phyloP scores from a whole-genome alignment of 2,113 vertebrate genomes.

The Panthera leo region DNA sequence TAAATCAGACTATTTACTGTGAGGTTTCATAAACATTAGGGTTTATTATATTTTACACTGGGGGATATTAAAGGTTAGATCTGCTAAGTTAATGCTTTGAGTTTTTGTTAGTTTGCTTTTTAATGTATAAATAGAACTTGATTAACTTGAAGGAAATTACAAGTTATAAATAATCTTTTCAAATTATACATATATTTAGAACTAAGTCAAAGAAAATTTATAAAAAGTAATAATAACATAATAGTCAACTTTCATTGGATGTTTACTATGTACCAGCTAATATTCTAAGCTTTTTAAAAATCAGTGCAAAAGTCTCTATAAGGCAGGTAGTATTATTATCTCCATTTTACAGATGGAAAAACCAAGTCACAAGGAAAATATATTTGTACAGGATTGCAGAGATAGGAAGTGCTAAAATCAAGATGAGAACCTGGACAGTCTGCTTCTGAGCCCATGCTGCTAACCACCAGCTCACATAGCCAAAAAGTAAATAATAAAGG shows the following conservation, averaged over 20 bases:
- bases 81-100: not conserved
- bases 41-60: not conserved
- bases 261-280: not conserved
- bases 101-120: not conserved
- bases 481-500: not conserved
- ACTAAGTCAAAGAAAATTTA: not conserved
- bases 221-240: not conserved
- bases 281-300: not conserved
- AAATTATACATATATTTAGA: not conserved
- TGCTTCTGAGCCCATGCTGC: not conserved
- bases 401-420: not conserved
- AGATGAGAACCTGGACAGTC: not conserved
- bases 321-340: not conserved
- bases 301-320: slow-evolving; percentile 1
- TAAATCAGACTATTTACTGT: not conserved
- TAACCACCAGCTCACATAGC: not conserved
- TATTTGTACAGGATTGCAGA: not conserved
- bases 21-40: not conserved
- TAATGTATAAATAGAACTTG: not conserved
- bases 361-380: not conserved
- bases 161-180: not conserved
- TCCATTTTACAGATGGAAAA: not conserved
- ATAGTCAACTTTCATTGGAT: not conserved
- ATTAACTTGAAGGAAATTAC: not conserved
- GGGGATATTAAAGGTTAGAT: not conserved